phyloP scores from a whole-genome alignment of 30 jellyfish, hydroid and myxozoan genomes.

The Aurelia sp. region DNA sequence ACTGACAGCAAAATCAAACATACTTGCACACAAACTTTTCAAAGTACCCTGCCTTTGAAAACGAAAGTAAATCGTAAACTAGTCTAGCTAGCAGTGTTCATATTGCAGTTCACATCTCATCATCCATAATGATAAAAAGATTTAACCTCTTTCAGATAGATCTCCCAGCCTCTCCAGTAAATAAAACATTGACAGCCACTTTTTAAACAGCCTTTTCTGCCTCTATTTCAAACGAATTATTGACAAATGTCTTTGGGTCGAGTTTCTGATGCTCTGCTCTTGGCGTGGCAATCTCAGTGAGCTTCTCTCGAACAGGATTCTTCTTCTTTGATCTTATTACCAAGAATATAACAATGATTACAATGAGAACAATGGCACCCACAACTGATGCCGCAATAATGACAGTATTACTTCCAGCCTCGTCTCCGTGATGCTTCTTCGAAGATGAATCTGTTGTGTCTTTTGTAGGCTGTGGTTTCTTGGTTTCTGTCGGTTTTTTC shows the following conservation, averaged over 20 bases:
- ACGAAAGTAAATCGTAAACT: too few species aligned
- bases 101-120: too few species aligned
- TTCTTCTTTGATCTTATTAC: conserved; percentile 1
- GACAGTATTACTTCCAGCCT: background rate
- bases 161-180: background rate
- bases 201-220: background rate
- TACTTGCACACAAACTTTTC: too few species aligned
- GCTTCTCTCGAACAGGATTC: background rate
- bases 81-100: too few species aligned
- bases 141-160: too few species aligned
- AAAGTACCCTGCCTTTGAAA: too few species aligned
- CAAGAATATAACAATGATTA: background rate
- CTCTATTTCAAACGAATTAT: conserved; percentile 13
- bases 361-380: conserved; percentile 5
- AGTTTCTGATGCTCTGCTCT: conserved; percentile 3
- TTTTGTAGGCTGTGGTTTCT: too few species aligned
- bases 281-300: conserved; percentile 25
- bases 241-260: conserved; percentile 37
- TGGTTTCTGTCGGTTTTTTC: background rate
- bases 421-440: background rate
- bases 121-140: too few species aligned
- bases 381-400: conserved; percentile 12
- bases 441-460: too few species aligned
- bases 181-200: conserved; percentile 2
- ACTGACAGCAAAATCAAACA: too few species aligned